Base-by-base conservation (phyloP, 1,140 invertebrate genomes). In the Macrobrachium nipponense region DNA sequence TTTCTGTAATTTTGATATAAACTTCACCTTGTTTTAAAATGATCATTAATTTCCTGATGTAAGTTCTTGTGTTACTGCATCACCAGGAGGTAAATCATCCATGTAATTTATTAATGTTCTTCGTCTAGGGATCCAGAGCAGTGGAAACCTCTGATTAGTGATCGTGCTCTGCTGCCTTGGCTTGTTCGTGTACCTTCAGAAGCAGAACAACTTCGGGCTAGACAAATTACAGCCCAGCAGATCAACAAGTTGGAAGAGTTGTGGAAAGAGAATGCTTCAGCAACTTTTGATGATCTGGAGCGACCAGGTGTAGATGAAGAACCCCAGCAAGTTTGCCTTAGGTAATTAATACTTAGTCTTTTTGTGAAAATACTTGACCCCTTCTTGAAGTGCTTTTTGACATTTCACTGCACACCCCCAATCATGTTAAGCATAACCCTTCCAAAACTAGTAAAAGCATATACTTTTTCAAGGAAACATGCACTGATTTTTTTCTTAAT, bases 241-340 rank as follows among this genome's bases (percentile, higher is more conserved):
- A 99, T 99, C 66, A 98, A 98, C 87, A 98, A 98, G 90, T 93
- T 99, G 10, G 99, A 99, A 92, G 99, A 99, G 90, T 91, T 99
- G 6, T 99, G 99, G 99, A 98, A 99, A 90, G 97, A 99, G 76
- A 99, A 99, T 91, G 96, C 97, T 5, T 97, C 99, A 90, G 98
- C 98, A 0, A 93, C 92, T 70, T 97, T 99, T 90, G 97, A 99
- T 92, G 98, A 99, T 92, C 92, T 99, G 75, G 98, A 99, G 91
- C 98, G 98, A 90, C 98, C 98, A 0, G 98, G 98, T 5, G 95
- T 99, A 0, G 98, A 99, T 91, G 97, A 98, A 90, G 98, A 99
- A 90, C 98, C 98, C 0, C 96, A 98, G 90, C 98, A 98, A 91
- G 98, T 99, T 51, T 91, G 97, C 59, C 91, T 98, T 27, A 94